Evolutionary conservation across 64 coral and sea anemone species (phyloP), one percentile per base, ranked within the genome.

Genomic region (Actinia tenebrosa): DNA sequence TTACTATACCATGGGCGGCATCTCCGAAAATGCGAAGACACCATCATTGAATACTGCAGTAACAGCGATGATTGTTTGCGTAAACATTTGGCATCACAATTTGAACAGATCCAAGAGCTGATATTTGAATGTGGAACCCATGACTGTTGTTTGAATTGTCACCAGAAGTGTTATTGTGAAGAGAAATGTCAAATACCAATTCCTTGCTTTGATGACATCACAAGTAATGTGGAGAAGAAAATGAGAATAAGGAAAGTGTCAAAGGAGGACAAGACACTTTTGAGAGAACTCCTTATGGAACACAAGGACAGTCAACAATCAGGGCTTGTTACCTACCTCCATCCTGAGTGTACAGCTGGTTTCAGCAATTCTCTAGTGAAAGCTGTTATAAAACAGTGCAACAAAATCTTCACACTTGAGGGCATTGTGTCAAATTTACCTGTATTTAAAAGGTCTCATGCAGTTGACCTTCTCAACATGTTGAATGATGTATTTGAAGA

Each of bases 401-500:
- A 89, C 19, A 84, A 16, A 27, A 84, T 89, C 1, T 89, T 89
- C 59, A 83, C 88, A 89, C 16, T 55, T 60, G 88, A 89, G 11
- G 54, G 82, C 44, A 83, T 89, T 47, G 59, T 84, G 17, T 59
- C 83, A 50, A 84, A 69, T 3, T 25, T 89, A 42, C 88, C 80
- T 52, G 80, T 89, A 64, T 89, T 83, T 63, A 37, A 37, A 63
- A 82, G 55, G 37, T 53, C 18, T 19, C 19, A 78, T 88, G 87
- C 87, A 22, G 54, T 80, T 13, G 71, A 78, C 71, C 82, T 82
- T 45, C 66, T 89, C 22, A 62, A 17, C 77, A 89, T 89, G 88
- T 81, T 89, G 9, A 64, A 83, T 81, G 88, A 83, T 83, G 88
- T 89, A 37, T 89, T 89, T 83, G 56, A 89, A 59, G 88, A 89